Evolutionary conservation across 2,113 vertebrate genomes (phyloP).

Genomic region (Halcyon senegalensis): DNA sequence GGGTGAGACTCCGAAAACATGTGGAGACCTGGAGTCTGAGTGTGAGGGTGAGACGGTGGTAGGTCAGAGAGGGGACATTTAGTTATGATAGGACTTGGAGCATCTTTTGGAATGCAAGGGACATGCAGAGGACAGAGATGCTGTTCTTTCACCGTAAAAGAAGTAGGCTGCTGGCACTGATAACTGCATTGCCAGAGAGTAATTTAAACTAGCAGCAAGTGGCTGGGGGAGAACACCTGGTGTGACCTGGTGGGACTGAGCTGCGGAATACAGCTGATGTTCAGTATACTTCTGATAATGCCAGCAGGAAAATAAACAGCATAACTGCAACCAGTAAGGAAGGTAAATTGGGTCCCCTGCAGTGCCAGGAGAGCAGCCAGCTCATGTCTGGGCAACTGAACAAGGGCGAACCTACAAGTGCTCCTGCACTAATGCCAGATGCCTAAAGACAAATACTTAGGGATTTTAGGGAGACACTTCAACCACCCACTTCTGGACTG

Average conservation of each 20-base stretch:
- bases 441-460: not conserved
- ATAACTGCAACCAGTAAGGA: not conserved
- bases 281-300: not conserved
- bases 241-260: not conserved
- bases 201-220: not conserved
- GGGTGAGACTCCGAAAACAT: not conserved
- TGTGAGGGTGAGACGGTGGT: not conserved
- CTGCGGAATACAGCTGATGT: not conserved
- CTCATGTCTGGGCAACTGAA: not conserved
- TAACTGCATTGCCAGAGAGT: not conserved
- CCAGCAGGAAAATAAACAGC: not conserved
- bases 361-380: not conserved
- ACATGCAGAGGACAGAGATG: not conserved
- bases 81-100: not conserved
- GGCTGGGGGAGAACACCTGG: not conserved
- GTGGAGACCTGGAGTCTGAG: not conserved
- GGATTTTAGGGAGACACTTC: not conserved
- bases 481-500: not conserved
- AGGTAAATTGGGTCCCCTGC: not conserved
- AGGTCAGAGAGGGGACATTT: fast-evolving
- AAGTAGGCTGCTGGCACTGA: not conserved
- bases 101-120: not conserved
- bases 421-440: not conserved
- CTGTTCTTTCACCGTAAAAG: not conserved
- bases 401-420: not conserved